A percentile compares a stretch with the other conserved stretches of the same genome.
phyloP scores from a whole-genome alignment of 2,888 invertebrate genomes.

The Sepioteuthis lessoniana region DNA sequence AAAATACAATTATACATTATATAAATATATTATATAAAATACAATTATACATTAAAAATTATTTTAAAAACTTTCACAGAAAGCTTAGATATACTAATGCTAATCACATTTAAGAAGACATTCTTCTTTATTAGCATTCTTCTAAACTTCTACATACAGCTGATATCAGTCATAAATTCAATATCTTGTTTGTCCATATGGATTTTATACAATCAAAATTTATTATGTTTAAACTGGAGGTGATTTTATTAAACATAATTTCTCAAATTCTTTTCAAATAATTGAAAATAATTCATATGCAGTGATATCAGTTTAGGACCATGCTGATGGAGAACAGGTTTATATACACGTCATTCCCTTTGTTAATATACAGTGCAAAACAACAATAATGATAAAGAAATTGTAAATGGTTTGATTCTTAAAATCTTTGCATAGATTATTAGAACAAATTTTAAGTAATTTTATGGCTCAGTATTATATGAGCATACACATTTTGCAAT shows the following conservation, averaged over 20 bases:
- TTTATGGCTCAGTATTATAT: background rate
- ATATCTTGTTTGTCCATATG: background rate
- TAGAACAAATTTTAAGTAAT: background rate
- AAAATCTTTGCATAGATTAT: background rate
- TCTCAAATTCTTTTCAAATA: background rate
- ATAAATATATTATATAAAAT: too few species aligned
- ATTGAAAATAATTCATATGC: background rate
- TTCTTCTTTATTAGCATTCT: too few species aligned
- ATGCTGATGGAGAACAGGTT: background rate
- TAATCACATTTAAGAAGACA: too few species aligned
- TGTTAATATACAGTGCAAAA: background rate
- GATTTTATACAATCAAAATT: background rate
- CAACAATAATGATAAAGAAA: slow-evolving; percentile 36
- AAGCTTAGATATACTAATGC: too few species aligned
- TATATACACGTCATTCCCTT: background rate
- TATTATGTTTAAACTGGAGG: background rate
- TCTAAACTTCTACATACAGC: too few species aligned
- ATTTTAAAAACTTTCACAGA: too few species aligned
- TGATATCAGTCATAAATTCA: too few species aligned
- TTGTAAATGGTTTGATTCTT: background rate
- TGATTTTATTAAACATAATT: background rate
- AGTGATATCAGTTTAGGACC: background rate
- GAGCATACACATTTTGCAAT: background rate
- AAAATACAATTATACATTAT: too few species aligned
- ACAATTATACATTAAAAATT: too few species aligned